Evolutionary conservation across 1,140 invertebrate genomes (phyloP).

Genomic region (Druon quercuslanigerum): DNA sequence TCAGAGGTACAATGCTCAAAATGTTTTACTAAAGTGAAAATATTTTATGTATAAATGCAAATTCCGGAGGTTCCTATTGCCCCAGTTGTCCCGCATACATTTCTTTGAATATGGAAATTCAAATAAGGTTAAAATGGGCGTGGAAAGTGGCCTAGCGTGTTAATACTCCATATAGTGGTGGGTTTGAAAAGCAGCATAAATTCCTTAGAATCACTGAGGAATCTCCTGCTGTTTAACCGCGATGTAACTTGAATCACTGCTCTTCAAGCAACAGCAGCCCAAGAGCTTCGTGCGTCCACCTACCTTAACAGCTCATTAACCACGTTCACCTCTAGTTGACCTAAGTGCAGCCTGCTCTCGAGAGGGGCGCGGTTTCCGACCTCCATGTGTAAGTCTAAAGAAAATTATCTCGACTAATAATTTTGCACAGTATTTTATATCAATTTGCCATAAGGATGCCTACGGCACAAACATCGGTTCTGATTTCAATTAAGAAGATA

Average conservation of each 20-base stretch:
- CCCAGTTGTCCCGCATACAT: constrained; percentile 5
- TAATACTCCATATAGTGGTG: constrained; percentile 29
- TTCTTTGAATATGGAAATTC: constrained; percentile 4
- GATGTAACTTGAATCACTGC: constrained; percentile 51
- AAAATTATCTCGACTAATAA: not conserved
- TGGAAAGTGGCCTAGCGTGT: constrained; percentile 14
- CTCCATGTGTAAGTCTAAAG: constrained; percentile 36
- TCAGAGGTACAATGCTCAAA: not conserved
- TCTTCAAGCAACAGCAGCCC: constrained; percentile 44
- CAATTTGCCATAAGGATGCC: too few relatives aligned
- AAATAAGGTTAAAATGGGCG: not conserved
- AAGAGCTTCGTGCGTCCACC: constrained; percentile 48
- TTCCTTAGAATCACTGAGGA: constrained; percentile 40
- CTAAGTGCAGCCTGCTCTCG: constrained; percentile 45
- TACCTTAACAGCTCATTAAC: constrained; percentile 66
- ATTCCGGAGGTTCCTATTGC: constrained; percentile 18
- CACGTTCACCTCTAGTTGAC: constrained; percentile 57
- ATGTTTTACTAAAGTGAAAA: not conserved
- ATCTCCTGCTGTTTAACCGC: constrained; percentile 49
- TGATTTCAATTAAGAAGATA: not conserved
- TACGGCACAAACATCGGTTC: not conserved
- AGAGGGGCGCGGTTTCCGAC: constrained; percentile 37
- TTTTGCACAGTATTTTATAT: too few relatives aligned
- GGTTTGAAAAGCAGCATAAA: constrained; percentile 43
- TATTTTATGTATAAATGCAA: not conserved